Evolutionary conservation across 2,888 invertebrate genomes (phyloP).

Genomic region (Pimpla rufipes): DNA sequence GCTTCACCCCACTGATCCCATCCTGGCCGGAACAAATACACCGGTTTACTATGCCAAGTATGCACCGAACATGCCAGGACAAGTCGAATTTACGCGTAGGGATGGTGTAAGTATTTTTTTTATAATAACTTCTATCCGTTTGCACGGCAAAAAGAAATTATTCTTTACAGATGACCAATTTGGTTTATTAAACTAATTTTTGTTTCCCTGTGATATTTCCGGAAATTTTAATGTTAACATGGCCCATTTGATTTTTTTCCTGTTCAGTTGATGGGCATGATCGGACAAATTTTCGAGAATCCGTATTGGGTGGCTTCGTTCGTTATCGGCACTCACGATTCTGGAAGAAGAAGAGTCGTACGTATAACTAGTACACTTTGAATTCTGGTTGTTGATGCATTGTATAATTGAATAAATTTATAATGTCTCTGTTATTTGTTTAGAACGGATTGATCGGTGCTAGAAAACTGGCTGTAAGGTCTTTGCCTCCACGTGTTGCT

Average conservation of each 20-base stretch:
- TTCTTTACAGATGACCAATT: too few species aligned
- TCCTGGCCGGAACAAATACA: conserved; percentile 43
- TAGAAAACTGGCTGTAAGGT: conserved; percentile 37
- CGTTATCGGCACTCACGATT: conserved; percentile 20
- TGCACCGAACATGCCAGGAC: not conserved
- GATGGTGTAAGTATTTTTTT: conserved; percentile 30
- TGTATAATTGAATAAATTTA: not conserved
- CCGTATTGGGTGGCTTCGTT: conserved; percentile 28
- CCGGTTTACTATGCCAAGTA: conserved; percentile 55
- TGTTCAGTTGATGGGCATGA: conserved; percentile 19
- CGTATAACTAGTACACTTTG: not conserved
- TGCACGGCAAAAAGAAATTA: too few species aligned
- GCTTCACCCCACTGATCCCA: conserved; percentile 54
- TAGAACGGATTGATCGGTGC: conserved; percentile 62
- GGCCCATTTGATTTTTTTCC: not conserved
- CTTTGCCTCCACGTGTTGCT: conserved; percentile 50
- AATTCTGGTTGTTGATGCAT: not conserved
- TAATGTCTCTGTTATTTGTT: not conserved
- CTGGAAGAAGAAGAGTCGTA: conserved; percentile 39
- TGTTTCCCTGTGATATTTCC: too few species aligned
- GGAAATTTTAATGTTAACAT: not conserved
- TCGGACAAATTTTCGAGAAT: conserved; percentile 46
- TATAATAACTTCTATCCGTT: too few species aligned
- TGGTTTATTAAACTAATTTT: too few species aligned
- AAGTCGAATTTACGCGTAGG: not conserved